A percentile compares a stretch with the other conserved stretches of the same genome.
These are phyloP conservation scores for Apis cerana DNA, from an alignment of 1,140 invertebrate species.

Conservation along the genomic window DNA sequence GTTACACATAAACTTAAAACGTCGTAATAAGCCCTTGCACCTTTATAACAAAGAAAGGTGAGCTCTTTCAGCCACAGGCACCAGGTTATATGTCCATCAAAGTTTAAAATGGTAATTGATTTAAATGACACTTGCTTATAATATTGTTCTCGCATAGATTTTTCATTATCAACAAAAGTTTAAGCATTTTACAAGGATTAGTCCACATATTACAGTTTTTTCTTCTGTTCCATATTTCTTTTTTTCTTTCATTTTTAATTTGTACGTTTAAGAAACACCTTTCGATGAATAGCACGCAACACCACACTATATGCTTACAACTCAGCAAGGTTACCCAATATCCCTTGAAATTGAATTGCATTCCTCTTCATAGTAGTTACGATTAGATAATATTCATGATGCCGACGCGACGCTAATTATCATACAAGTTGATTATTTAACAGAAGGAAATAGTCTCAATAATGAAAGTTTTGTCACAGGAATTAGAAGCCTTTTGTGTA, in stretches of 20 bases:
- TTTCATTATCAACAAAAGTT: conserved; percentile 80
- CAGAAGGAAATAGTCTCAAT: conserved; percentile 64
- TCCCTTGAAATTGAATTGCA: conserved; percentile 65
- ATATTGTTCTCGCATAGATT: conserved; percentile 78
- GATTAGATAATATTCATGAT: conserved; percentile 74
- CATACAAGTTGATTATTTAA: conserved; percentile 75
- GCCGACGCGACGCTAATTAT: conserved; percentile 74
- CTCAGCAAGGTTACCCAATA: conserved; percentile 64
- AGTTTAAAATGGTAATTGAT: conserved; percentile 75
- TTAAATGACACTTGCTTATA: conserved; percentile 76
- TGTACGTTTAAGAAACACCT: conserved; percentile 77
- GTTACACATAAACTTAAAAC: conserved; percentile 70
- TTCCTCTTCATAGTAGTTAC: conserved; percentile 66
- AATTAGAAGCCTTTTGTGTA: conserved; percentile 65
- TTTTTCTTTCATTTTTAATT: conserved; percentile 70
- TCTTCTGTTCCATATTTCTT: conserved; percentile 62
- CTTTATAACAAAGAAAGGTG: conserved; percentile 70
- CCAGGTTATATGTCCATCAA: conserved; percentile 75
- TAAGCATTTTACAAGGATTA: conserved; percentile 78
- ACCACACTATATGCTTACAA: conserved; percentile 70
- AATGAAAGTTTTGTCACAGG: conserved; percentile 63
- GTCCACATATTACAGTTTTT: conserved; percentile 73
- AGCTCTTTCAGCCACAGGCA: conserved; percentile 74
- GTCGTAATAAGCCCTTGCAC: conserved; percentile 68
- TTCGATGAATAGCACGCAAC: conserved; percentile 75